These are phyloP conservation scores for Celastrina argiolus DNA, from an alignment of 2,888 invertebrate species.

Conservation along the genomic window DNA sequence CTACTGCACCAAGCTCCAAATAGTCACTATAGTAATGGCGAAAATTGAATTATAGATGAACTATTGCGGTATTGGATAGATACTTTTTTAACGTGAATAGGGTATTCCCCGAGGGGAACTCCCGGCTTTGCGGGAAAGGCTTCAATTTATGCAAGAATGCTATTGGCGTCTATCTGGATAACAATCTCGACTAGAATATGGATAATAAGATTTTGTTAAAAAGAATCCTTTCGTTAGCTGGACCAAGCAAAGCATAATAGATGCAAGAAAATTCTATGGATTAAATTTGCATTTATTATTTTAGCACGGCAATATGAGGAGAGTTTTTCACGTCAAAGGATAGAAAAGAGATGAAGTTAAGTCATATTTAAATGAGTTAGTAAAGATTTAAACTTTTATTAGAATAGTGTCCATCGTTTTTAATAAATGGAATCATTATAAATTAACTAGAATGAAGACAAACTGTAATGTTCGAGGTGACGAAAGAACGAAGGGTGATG, in stretches of 20 bases:
- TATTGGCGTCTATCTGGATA: constrained; percentile 60
- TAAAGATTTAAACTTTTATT: background rate
- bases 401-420: background rate
- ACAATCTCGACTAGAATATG: constrained; percentile 51
- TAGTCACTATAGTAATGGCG: constrained; percentile 50
- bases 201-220: constrained; percentile 44
- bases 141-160: constrained; percentile 68
- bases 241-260: constrained; percentile 10
- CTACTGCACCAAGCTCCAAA: no score
- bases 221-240: constrained; percentile 18
- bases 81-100: constrained; percentile 53
- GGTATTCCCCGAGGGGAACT: constrained; percentile 63
- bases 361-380: background rate
- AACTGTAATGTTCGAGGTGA: no score
- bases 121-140: constrained; percentile 59
- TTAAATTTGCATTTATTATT: constrained; percentile 21
- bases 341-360: background rate
- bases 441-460: no score
- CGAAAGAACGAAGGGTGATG: no score
- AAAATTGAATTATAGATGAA: constrained; percentile 66
- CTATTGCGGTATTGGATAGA: constrained; percentile 55
- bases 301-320: constrained; percentile 13
- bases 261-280: constrained; percentile 16
- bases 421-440: no score
- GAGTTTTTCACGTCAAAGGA: background rate